Percentiles rank a stretch among this genome's conserved stretches.
These are phyloP conservation scores for Anolis apletophallus DNA, from an alignment of 2,797 vertebrate genomes.

Conservation along the genomic window DNA sequence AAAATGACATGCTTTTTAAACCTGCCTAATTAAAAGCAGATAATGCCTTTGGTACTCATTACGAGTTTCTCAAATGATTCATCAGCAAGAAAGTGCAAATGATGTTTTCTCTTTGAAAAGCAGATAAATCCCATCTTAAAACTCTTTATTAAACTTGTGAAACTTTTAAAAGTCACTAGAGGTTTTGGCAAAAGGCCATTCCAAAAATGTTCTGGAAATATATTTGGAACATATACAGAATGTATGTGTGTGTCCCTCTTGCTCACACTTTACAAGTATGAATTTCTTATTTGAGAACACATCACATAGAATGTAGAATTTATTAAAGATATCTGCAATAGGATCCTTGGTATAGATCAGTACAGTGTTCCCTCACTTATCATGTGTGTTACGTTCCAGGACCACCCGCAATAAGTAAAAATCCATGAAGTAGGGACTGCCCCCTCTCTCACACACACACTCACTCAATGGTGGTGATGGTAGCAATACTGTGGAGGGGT, in stretches of 20 bases:
- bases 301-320: background rate
- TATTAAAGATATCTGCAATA: background rate
- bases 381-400: too few species aligned
- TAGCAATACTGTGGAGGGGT: too few species aligned
- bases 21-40: background rate
- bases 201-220: background rate
- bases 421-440: too few species aligned
- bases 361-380: too few species aligned
- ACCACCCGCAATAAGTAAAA: too few species aligned
- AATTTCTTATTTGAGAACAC: background rate
- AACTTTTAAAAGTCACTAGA: background rate
- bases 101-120: too few species aligned
- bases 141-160: background rate
- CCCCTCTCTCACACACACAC: too few species aligned
- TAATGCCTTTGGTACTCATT: background rate
- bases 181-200: background rate
- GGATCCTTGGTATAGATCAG: background rate
- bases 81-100: background rate
- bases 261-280: background rate
- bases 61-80: background rate
- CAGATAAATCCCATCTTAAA: background rate
- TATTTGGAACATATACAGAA: background rate
- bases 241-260: background rate
- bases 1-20: too few species aligned
- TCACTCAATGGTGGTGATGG: too few species aligned